Base-by-base conservation (phyloP, 2,113 vertebrate species). In the Bettongia penicillata region DNA sequence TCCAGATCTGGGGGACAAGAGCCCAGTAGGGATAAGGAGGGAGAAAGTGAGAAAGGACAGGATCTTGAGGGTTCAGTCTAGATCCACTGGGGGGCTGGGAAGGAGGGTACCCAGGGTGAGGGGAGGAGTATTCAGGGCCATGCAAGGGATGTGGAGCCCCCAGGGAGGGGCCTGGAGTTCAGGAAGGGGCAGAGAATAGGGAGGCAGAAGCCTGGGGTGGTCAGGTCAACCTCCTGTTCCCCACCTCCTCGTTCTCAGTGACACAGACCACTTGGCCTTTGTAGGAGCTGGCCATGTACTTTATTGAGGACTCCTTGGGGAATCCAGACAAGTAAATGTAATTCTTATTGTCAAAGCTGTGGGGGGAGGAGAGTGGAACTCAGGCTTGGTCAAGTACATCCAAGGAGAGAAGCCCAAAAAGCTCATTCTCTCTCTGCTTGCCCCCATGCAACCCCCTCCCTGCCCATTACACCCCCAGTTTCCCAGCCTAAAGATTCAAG, bases 171-270 rank as follows among this genome's bases (percentile, higher is more conserved):
- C 9, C 10, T n/a, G 16, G 37, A 57, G 24, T 28, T 6, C 2
- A 12, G 0, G 51, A 51, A 24, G 48, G 51, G 57, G 53, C 91
- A 51, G 22, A 57, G 43, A 52, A 5, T 43, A 51, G 91, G 8
- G 26, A 23, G 28, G 51, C 53, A 91, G n/a, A 91, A 61, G 4
- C 31, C 31, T 68, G 61, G 31, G 37, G 28, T 68, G 91, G 49
- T 3, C 68, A 43, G 51, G 68, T 92, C 48, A 93, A 89, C 92
- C 23, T 43, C 12, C 47, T 26, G 7, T 84, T 84, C 24, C 47
- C 2, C 68, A 98, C 98, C 98, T 98, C 97, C 48, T 98, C 98
- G 0, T 10, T 53, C 25, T 98, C 98, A 0, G 98, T 98, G 96
- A 98, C 98, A 11, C 97, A 61, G 48, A 91, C 97, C 7, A 97